Base-by-base conservation (phyloP, 2,113 vertebrate genomes). In the Hemichromis elongatus region DNA sequence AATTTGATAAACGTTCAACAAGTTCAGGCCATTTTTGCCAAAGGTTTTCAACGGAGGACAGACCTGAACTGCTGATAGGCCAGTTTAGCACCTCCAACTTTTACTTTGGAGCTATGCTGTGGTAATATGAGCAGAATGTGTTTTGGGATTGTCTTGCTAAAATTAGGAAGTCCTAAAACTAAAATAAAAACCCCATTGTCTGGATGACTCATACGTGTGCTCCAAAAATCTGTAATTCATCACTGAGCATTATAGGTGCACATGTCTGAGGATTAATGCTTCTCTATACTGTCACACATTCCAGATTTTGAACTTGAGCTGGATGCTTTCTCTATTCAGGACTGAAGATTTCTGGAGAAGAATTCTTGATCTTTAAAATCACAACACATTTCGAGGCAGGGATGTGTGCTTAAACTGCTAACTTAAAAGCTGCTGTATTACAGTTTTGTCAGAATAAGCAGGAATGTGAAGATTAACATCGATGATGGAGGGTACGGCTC, bases 61-160 rank as follows among this genome's bases (percentile, higher is more conserved):
- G 8, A 3, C 18, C 21, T 47, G 66, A 14, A 47, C 40, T 28
- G 40, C 66, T 45, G 40, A 18, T 26, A 45, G 66, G 66, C 40
- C 40, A 47, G 40, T 47, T 45, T 70, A 45, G 24, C 7, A 2
- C 12, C 13, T 16, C 1, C 5, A 45, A 70, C 0, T 2, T 1
- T 70, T 70, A 70, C 13, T 70, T 45, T 45, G 5, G 37, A 16
- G 13, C 12, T 40, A 18, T 24, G 3, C 7, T 70, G 66, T 45
- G 2, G 1, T 4, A 45, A 70, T 1, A 42, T 1, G 2, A 26
- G 1, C 66, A 70, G 13, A 70, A 42, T 45, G 8, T 0, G 0
- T 45, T 0, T 70, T 68, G 9, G n/a, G n/a, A 24, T 42, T 16
- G 37, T 26, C 21, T 45, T 70, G 13, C 0, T 45, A 16, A 70